Percentiles rank a stretch among this genome's conserved stretches.
Evolutionary conservation across 2,888 invertebrate species (phyloP).

Genomic region (Drosophila birchii): DNA sequence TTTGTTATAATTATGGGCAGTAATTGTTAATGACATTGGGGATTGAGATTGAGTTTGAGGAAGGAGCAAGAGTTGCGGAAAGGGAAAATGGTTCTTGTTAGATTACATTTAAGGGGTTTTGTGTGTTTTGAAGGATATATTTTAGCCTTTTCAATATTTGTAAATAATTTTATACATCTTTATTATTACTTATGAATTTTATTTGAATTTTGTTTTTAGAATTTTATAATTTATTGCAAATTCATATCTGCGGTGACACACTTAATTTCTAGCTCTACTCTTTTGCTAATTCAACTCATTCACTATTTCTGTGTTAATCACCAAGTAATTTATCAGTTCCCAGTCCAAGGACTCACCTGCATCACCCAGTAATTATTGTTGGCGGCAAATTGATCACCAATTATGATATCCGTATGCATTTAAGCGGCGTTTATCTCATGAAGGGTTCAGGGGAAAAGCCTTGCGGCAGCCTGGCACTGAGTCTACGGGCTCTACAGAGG

Average conservation of each 20-base stretch:
- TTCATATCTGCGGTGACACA: neutral
- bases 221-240: neutral
- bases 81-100: conserved; percentile 5
- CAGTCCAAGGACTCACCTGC: conserved; percentile 82
- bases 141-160: no score
- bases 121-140: neutral
- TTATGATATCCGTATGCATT: conserved; percentile 85
- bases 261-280: neutral
- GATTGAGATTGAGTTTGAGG: conserved; percentile 3
- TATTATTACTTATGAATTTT: neutral
- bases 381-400: conserved; percentile 85
- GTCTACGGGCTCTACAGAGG: conserved; percentile 16
- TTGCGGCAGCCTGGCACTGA: conserved; percentile 21
- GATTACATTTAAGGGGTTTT: neutral
- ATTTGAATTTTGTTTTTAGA: neutral
- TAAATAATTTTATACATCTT: neutral
- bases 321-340: conserved; percentile 6
- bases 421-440: conserved; percentile 74
- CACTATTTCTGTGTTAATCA: neutral
- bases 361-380: conserved; percentile 85
- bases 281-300: neutral
- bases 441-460: conserved; percentile 29
- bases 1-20: conserved; percentile 63
- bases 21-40: conserved; percentile 52
- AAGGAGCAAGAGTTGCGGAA: neutral